Base-by-base conservation (phyloP, 2,113 vertebrate species). In the Candoia aspera region DNA sequence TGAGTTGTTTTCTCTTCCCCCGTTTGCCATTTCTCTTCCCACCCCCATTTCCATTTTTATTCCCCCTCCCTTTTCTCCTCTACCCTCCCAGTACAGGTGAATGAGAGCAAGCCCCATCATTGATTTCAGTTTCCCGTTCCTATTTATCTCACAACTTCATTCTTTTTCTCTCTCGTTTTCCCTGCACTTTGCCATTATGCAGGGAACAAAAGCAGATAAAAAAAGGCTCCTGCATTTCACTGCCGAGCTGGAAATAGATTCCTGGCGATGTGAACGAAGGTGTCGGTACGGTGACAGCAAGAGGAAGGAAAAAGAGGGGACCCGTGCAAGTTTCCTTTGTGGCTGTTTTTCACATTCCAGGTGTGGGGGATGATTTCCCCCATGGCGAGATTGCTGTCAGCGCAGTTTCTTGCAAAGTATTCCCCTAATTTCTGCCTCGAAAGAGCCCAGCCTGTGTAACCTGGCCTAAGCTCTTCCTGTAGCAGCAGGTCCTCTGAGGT, bases 211-310 rank as follows among this genome's bases (percentile, higher is more conserved):
- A 37, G 26, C 8, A 62, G 84, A 73, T 89, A 42, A 90, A 92
- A 53, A 88, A 54, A 26, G 54, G 1, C 24, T 13, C 54, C 13
- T 24, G 29, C 42, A 11, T 87, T 57, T 57, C 53, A 60, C 19
- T 37, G 89, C 84, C 6, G 19, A n/a, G 62, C 42, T 90, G 85
- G 89, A 90, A 93, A 93, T 93, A 83, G 89, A 54, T 90, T 79
- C 84, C 64, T 37, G 19, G 8, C 9, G 12, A 73, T 73, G 23
- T 58, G 86, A 91, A 88, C 58, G 29, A 60, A 79, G 55, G 73
- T 13, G 1, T 2, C 46, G 2, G 79, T 26, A 8, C 0, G 55
- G 13, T 91, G 90, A 91, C 54, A 55, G 24, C 91, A 42, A 29
- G 17, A 12, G 4, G 13, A 55, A 24, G 6, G 5, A 17, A 84